Evolutionary conservation across 1,140 invertebrate genomes (phyloP).

Genomic region (Drosophila tropicalis): DNA sequence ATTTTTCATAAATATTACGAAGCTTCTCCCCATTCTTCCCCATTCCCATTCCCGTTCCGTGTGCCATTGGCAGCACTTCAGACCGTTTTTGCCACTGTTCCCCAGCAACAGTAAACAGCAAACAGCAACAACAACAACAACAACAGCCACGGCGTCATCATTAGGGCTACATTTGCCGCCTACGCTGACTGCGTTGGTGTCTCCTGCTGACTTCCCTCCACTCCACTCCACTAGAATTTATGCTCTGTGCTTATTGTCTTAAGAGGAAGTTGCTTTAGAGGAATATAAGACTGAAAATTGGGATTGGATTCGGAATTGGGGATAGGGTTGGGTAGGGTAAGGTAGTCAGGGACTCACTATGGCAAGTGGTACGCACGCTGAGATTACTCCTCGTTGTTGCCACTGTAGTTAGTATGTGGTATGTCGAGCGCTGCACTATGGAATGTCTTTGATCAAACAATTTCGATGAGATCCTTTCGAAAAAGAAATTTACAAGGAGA

Average conservation of each 20-base stretch:
- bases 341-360: not conserved
- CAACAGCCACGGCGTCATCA: constrained; percentile 56
- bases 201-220: constrained; percentile 58
- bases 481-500: no score
- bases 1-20: constrained; percentile 75
- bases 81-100: constrained; percentile 73
- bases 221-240: constrained; percentile 24
- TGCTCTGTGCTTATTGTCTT: constrained; percentile 70
- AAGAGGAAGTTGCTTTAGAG: constrained; percentile 50
- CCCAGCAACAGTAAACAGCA: constrained; percentile 46
- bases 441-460: not conserved
- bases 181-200: constrained; percentile 49
- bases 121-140: not conserved
- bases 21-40: constrained; percentile 15
- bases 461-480: not conserved
- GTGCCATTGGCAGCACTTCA: constrained; percentile 59
- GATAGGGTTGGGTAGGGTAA: constrained; percentile 18
- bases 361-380: constrained; percentile 30
- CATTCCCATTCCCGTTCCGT: constrained; percentile 2
- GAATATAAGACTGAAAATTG: constrained; percentile 6
- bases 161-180: constrained; percentile 72
- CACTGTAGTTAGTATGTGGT: not conserved
- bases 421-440: constrained; percentile 23
- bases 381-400: constrained; percentile 29
- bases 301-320: constrained; percentile 48